These are phyloP conservation scores for Rhinolophus ferrumequinum DNA, from an alignment of 2,113 vertebrate species.

Conservation along the genomic window DNA sequence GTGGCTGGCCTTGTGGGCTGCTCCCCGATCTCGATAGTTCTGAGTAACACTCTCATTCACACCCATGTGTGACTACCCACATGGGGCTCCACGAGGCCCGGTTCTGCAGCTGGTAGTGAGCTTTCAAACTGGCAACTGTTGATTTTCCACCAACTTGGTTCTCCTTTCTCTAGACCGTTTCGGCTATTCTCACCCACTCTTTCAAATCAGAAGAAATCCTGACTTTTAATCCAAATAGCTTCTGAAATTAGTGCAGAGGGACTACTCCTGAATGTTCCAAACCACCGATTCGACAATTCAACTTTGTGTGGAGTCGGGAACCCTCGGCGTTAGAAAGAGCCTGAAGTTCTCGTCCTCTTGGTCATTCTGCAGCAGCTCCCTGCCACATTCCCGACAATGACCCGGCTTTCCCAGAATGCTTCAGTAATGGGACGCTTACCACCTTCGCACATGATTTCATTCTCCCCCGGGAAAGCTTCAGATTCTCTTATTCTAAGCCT, in stretches of 20 bases:
- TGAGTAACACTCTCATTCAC: too few relatives aligned
- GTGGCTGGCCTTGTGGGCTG: too few relatives aligned
- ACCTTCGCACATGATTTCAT: background rate
- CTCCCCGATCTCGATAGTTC: background rate
- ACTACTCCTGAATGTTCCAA: background rate
- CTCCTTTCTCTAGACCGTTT: background rate
- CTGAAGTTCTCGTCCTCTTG: background rate
- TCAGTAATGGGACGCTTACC: background rate
- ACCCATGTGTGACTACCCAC: background rate
- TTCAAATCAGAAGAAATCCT: background rate
- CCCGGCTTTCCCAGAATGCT: background rate
- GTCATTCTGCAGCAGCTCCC: background rate
- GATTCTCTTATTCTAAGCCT: background rate
- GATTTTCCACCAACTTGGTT: background rate
- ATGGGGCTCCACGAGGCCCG: accelerated
- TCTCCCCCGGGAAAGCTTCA: background rate
- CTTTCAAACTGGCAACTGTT: background rate
- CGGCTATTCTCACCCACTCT: background rate
- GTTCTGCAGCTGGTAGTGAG: background rate
- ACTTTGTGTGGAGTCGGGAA: background rate
- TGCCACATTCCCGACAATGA: background rate
- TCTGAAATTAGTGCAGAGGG: background rate
- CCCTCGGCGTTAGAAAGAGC: background rate
- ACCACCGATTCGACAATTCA: too few relatives aligned
- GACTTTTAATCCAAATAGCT: background rate